A percentile compares a stretch with the other conserved stretches of the same genome.
Conservation (phyloP, 2,797 vertebrate genomes). For the Falco berigora region DNA sequence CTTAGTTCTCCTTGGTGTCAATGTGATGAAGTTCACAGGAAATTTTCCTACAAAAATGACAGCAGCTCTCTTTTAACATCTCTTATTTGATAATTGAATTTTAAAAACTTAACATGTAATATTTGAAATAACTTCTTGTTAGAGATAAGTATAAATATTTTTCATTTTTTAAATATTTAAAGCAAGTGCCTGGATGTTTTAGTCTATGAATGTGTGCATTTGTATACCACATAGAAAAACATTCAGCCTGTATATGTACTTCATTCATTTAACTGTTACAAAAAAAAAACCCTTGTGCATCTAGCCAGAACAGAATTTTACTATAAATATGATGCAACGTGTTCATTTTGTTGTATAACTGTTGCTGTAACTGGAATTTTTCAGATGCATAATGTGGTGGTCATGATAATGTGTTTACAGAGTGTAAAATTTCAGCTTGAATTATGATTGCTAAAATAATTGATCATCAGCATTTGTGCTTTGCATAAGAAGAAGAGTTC, state of each 20-base stretch:
- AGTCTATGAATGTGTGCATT: not conserved
- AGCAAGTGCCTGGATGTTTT: not conserved
- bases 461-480: constrained; percentile 31
- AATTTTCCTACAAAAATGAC: not conserved
- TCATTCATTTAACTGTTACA: not conserved
- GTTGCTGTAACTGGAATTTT: constrained; percentile 27
- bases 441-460: constrained; percentile 54
- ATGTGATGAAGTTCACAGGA: not conserved
- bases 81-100: not conserved
- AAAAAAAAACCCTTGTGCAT: not conserved
- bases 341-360: not conserved
- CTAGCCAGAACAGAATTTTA: not conserved
- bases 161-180: not conserved
- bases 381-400: constrained; percentile 17
- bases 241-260: not conserved
- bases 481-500: constrained; percentile 6
- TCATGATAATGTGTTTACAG: constrained; percentile 40
- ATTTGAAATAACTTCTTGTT: not conserved
- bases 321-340: not conserved
- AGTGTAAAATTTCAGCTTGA: constrained; percentile 47
- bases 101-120: not conserved
- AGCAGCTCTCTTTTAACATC: not conserved
- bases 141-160: not conserved
- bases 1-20: not conserved
- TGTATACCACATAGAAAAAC: not conserved